Percentiles rank a stretch among this genome's conserved stretches.
phyloP scores from a whole-genome alignment of 2,797 vertebrate species.

The Euthynnus affinis region DNA sequence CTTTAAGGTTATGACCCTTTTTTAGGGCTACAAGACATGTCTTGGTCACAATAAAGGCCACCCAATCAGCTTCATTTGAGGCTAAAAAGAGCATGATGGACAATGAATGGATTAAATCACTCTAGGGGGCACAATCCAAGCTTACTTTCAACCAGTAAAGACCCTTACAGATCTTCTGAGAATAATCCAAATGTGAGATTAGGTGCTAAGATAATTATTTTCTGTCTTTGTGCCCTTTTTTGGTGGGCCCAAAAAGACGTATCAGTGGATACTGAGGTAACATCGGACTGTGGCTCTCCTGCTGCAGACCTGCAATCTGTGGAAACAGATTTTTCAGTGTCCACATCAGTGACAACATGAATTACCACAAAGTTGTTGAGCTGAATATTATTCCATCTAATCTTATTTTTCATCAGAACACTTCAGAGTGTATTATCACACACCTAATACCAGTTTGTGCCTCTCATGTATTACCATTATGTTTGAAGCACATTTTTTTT shows the following conservation, averaged over 20 bases:
- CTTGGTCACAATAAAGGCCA: constrained; percentile 67
- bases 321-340: not conserved
- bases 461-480: no score
- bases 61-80: constrained; percentile 69
- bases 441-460: no score
- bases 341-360: not conserved
- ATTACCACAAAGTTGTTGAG: no score
- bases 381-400: no score
- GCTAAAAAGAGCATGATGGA: constrained; percentile 55
- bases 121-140: constrained; percentile 58
- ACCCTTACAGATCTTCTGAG: constrained; percentile 41
- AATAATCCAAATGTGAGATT: constrained; percentile 61
- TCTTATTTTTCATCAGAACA: no score
- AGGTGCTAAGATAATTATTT: constrained; percentile 36
- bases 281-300: not conserved
- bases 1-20: constrained; percentile 59
- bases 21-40: constrained; percentile 47
- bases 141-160: constrained; percentile 63
- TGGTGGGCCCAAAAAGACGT: constrained; percentile 7
- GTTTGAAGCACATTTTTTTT: no score
- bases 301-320: not conserved
- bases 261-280: not conserved
- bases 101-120: constrained; percentile 77
- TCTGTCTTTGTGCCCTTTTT: constrained; percentile 5
- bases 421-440: no score